phyloP scores from a whole-genome alignment of 2,888 invertebrate species.

The Ephialtes manifestator region DNA sequence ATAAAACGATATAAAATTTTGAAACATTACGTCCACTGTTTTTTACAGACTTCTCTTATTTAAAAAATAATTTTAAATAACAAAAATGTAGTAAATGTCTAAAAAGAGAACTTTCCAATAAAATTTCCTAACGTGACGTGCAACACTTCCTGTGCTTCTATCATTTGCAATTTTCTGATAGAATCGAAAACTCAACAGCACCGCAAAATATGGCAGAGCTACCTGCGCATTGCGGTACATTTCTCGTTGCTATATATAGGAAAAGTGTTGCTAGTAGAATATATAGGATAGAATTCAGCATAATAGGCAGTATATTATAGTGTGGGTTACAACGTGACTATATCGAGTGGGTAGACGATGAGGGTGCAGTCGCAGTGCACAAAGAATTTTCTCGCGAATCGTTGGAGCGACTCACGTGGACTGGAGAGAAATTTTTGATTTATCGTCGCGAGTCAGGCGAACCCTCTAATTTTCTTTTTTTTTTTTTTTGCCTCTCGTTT shows the following conservation, averaged over 20 bases:
- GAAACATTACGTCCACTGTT: too few relatives aligned
- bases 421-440: constrained; percentile 10
- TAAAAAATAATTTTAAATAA: background rate
- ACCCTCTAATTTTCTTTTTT: constrained; percentile 10
- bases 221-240: constrained; percentile 36
- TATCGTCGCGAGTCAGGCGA: constrained; percentile 37
- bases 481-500: background rate
- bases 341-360: background rate
- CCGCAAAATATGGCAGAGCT: background rate
- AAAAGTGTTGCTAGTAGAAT: background rate
- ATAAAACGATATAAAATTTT: too few relatives aligned
- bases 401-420: constrained; percentile 8
- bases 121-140: background rate
- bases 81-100: background rate
- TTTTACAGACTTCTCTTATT: background rate
- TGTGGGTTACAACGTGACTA: background rate
- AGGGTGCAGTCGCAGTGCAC: background rate
- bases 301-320: constrained; percentile 28
- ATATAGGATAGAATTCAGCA: constrained; percentile 5
- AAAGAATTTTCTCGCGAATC: constrained; percentile 14
- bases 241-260: constrained; percentile 1
- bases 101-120: background rate
- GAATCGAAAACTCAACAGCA: constrained; percentile 12
- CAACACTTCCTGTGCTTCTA: background rate
- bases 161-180: background rate